These are phyloP conservation scores for Palythoa grandis DNA, from an alignment of 92 coral and sea anemone species.

Conservation along the genomic window DNA sequence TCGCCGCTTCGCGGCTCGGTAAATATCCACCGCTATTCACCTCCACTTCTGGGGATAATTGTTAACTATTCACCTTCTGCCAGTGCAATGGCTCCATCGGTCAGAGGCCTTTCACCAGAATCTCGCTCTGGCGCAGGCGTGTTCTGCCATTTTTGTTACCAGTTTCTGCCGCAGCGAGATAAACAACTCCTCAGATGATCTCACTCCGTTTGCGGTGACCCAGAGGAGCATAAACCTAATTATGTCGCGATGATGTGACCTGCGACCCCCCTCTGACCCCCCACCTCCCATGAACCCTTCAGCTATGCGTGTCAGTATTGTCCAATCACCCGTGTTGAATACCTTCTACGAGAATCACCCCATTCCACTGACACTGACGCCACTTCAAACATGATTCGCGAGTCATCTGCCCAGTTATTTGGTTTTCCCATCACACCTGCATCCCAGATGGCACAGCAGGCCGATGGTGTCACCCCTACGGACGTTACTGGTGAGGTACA, in stretches of 20 bases:
- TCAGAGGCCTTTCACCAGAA: no score
- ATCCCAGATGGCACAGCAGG: slow-evolving; percentile 67
- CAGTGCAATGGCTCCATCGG: no score
- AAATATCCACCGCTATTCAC: no score
- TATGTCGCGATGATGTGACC: background rate
- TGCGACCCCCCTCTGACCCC: background rate
- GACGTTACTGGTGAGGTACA: slow-evolving; percentile 57
- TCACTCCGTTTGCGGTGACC: slow-evolving; percentile 14
- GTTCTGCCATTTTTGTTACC: background rate
- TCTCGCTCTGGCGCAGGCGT: no score
- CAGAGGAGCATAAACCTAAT: background rate
- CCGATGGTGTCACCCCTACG: slow-evolving; percentile 68
- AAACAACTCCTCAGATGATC: slow-evolving; percentile 9
- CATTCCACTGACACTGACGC: slow-evolving; percentile 54
- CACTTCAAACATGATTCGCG: slow-evolving; percentile 49
- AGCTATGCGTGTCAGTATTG: slow-evolving; percentile 21
- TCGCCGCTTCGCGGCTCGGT: no score
- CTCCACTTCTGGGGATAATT: no score
- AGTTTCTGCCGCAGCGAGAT: slow-evolving; percentile 35
- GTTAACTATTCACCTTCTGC: no score
- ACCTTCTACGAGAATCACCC: slow-evolving; percentile 50
- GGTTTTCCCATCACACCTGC: slow-evolving; percentile 54
- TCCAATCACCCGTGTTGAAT: slow-evolving; percentile 40
- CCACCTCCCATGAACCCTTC: slow-evolving; percentile 9
- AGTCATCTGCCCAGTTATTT: slow-evolving; percentile 47